These are phyloP conservation scores for Oncorhynchus kisutch DNA, from an alignment of 2,113 vertebrate genomes.

Conservation along the genomic window DNA sequence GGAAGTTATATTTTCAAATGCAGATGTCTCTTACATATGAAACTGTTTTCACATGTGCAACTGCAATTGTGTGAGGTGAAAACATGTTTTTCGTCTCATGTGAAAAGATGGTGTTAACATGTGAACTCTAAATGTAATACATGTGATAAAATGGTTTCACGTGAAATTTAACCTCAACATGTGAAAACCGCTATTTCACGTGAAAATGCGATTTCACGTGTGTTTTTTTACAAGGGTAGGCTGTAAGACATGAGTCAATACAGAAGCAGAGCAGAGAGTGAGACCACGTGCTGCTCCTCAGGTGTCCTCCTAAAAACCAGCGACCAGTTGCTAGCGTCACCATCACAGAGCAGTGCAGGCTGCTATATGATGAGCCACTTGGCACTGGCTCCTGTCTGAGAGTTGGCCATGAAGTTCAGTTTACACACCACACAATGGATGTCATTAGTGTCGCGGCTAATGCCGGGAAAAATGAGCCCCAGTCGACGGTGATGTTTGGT, in stretches of 20 bases:
- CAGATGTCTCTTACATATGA: too few species aligned
- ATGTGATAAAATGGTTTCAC: too few species aligned
- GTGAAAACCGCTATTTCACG: too few species aligned
- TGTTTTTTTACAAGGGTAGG: too few species aligned
- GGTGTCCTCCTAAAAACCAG: slow-evolving; percentile 1
- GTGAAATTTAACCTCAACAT: too few species aligned
- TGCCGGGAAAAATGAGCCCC: slow-evolving; percentile 45
- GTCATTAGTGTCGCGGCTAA: slow-evolving; percentile 18
- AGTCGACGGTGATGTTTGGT: neutral
- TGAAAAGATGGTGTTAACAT: too few species aligned
- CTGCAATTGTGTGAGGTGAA: too few species aligned
- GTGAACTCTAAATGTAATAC: too few species aligned
- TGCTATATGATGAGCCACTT: slow-evolving; percentile 18
- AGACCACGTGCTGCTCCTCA: neutral
- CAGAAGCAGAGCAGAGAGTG: neutral
- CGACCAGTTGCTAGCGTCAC: neutral
- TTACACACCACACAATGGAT: slow-evolving; percentile 9
- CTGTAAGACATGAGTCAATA: neutral
- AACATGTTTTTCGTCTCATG: too few species aligned
- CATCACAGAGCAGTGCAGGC: neutral
- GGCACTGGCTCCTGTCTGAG: slow-evolving; percentile 15
- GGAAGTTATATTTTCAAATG: too few species aligned
- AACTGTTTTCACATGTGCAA: too few species aligned
- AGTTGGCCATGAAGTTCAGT: slow-evolving; percentile 32
- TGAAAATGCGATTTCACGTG: too few species aligned